phyloP scores from a whole-genome alignment of 2,888 invertebrate genomes.

The Ctenicera cuprea region DNA sequence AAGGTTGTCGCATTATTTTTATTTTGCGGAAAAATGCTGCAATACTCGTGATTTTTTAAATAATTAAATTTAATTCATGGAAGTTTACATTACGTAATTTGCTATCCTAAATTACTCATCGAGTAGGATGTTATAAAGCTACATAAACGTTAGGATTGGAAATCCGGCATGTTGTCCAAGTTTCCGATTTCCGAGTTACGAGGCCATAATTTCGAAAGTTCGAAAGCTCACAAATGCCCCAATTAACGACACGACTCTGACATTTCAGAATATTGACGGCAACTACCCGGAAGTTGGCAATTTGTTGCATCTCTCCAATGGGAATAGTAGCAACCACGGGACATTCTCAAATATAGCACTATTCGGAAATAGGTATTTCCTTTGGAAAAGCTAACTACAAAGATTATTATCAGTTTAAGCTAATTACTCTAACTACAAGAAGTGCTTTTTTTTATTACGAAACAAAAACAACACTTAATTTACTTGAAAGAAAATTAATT shows the following conservation, averaged over 20 bases:
- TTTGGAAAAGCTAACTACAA: background rate
- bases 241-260: slow-evolving; percentile 33
- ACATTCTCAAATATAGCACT: slow-evolving; percentile 10
- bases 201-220: slow-evolving; percentile 35
- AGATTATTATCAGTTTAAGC: background rate
- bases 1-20: background rate
- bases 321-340: slow-evolving; percentile 16
- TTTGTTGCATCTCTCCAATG: slow-evolving; percentile 28
- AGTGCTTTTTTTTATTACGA: too few species aligned
- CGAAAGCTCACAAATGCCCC: slow-evolving; percentile 34
- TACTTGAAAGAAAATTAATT: too few species aligned
- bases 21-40: too few species aligned
- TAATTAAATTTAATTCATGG: too few species aligned
- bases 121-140: slow-evolving; percentile 13
- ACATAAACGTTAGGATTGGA: slow-evolving; percentile 1
- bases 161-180: slow-evolving; percentile 24
- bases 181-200: slow-evolving; percentile 31
- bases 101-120: background rate
- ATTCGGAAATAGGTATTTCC: background rate
- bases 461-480: too few species aligned
- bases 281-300: slow-evolving; percentile 35
- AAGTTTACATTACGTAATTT: background rate
- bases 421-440: too few species aligned
- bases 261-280: slow-evolving; percentile 36
- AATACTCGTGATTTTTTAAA: too few species aligned